These are phyloP conservation scores for Neogale vison DNA, from an alignment of 2,113 vertebrate genomes.

Conservation along the genomic window DNA sequence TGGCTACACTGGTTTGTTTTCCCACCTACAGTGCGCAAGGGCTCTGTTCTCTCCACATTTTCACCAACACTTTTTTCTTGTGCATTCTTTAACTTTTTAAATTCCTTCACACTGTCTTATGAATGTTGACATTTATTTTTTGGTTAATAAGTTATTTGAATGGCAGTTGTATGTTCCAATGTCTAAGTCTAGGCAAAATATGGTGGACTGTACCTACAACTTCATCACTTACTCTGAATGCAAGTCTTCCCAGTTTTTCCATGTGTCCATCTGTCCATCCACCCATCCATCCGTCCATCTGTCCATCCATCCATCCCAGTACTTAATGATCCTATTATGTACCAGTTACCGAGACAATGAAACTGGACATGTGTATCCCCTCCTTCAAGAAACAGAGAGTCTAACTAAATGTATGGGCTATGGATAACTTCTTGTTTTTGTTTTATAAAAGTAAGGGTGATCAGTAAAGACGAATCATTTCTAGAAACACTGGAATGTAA, in stretches of 20 bases:
- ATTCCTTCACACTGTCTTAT: neutral
- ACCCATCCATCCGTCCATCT: too few relatives aligned
- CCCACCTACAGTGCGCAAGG: neutral
- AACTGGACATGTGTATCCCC: neutral
- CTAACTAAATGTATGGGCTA: neutral
- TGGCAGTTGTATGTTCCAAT: neutral
- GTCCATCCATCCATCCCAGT: neutral
- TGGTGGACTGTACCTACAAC: neutral
- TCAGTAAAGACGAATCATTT: neutral
- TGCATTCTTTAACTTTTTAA: neutral
- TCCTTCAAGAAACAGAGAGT: neutral
- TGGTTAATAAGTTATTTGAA: neutral
- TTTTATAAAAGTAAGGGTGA: neutral
- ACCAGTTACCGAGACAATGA: neutral
- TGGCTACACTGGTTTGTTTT: neutral
- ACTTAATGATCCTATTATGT: neutral
- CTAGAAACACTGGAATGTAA: neutral
- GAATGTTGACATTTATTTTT: neutral
- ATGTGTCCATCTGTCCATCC: too few relatives aligned
- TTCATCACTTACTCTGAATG: neutral
- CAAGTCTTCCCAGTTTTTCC: neutral
- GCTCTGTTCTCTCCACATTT: neutral
- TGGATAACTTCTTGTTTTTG: neutral
- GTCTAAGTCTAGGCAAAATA: neutral
- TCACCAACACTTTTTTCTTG: neutral